phyloP scores from a whole-genome alignment of 2,113 vertebrate genomes.

The Abramis brama region DNA sequence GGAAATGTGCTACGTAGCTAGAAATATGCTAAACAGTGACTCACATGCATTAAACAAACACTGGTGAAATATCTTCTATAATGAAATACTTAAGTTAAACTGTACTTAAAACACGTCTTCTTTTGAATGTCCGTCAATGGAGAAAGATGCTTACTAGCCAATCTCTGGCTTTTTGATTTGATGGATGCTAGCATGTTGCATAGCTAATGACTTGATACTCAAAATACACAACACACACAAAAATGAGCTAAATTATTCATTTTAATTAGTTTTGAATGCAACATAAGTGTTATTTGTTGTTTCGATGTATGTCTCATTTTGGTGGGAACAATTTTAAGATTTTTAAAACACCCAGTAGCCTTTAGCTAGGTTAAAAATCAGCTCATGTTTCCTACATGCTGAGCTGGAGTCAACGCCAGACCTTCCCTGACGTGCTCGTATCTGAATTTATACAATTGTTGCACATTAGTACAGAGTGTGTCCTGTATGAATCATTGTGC shows the following conservation, averaged over 20 bases:
- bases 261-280: not conserved
- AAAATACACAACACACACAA: not conserved
- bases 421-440: not conserved
- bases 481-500: not conserved
- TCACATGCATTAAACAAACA: not conserved
- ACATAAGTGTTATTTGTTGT: not conserved
- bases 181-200: not conserved
- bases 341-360: not conserved
- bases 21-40: not conserved
- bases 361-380: not conserved
- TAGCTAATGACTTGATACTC: not conserved
- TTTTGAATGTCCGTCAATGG: not conserved
- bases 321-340: not conserved
- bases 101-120: not conserved
- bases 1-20: not conserved
- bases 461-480: constrained; percentile 17
- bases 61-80: not conserved
- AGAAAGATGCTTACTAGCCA: not conserved
- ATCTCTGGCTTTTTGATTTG: not conserved
- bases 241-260: not conserved
- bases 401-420: not conserved
- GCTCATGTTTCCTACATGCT: not conserved
- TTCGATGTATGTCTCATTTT: not conserved
- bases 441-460: constrained; percentile 10
- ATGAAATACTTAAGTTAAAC: not conserved